These are phyloP conservation scores for Rhodophaea formosa DNA, from an alignment of 2,888 invertebrate genomes.

Conservation along the genomic window DNA sequence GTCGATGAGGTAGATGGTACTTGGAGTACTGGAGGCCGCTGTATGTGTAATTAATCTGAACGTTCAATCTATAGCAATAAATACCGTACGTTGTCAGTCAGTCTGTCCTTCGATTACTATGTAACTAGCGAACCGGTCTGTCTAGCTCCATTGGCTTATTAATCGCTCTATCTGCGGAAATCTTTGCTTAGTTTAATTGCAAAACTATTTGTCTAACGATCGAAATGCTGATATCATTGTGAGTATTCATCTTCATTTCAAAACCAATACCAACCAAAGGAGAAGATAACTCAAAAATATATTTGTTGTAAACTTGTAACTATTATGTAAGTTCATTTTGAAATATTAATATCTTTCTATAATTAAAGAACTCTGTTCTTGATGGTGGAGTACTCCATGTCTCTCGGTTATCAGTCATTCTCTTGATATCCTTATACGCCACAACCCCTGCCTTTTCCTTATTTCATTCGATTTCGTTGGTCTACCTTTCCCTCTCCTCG, in stretches of 20 bases:
- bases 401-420: too few species aligned
- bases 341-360: too few species aligned
- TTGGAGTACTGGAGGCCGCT: slow-evolving; percentile 40
- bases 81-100: slow-evolving; percentile 62
- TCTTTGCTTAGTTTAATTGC: slow-evolving; percentile 30
- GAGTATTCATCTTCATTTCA: neutral
- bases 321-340: too few species aligned
- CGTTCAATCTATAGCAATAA: slow-evolving; percentile 69
- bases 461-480: too few species aligned
- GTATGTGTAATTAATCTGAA: slow-evolving; percentile 69
- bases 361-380: too few species aligned
- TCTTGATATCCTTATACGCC: too few species aligned
- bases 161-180: slow-evolving; percentile 56
- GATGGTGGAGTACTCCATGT: too few species aligned
- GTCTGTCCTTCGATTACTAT: slow-evolving; percentile 67
- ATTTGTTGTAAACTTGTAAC: too few species aligned
- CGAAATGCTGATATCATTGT: neutral
- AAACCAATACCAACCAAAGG: neutral
- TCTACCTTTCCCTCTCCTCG: too few species aligned
- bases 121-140: slow-evolving; percentile 57
- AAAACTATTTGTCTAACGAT: slow-evolving; percentile 12
- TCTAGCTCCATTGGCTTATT: slow-evolving; percentile 44
- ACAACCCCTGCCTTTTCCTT: too few species aligned
- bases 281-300: too few species aligned
- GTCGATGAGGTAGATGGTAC: slow-evolving; percentile 60